phyloP scores from a whole-genome alignment of 1,140 invertebrate genomes.

The Sycobia sp. region DNA sequence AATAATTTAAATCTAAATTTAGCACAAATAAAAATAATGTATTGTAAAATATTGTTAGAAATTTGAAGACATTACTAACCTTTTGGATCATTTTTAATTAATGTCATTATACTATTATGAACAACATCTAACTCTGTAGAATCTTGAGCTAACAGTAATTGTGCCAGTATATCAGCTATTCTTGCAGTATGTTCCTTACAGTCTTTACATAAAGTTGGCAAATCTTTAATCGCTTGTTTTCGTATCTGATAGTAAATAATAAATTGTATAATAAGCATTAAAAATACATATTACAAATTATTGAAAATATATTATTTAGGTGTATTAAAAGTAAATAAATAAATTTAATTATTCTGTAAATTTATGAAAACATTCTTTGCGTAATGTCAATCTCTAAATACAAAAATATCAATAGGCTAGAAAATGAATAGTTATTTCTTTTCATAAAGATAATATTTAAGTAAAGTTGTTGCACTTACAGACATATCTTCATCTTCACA shows the following conservation, averaged over 20 bases:
- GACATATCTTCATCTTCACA: conserved; percentile 94
- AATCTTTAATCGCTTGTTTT: conserved; percentile 93
- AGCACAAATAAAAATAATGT: background rate
- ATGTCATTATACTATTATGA: conserved; percentile 70
- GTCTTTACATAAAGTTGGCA: conserved; percentile 86
- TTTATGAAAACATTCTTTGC: no score
- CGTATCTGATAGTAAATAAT: conserved; percentile 72
- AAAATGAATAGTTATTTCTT: no score
- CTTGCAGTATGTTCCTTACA: conserved; percentile 81
- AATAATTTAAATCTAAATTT: background rate
- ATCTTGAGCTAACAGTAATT: conserved; percentile 87
- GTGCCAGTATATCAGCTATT: conserved; percentile 90
- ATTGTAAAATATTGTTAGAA: background rate
- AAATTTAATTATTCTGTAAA: no score
- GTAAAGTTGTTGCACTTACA: conserved; percentile 65
- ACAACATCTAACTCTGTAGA: conserved; percentile 78
- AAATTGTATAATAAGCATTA: background rate
- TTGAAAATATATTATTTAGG: background rate
- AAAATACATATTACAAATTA: background rate
- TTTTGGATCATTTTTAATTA: conserved; percentile 70
- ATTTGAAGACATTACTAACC: conserved; percentile 47
- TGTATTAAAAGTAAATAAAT: background rate
- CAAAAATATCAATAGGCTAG: no score
- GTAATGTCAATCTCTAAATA: no score
- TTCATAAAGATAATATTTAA: no score